These are phyloP conservation scores for Hypena proboscidalis DNA, from an alignment of 2,888 invertebrate genomes.

Conservation along the genomic window DNA sequence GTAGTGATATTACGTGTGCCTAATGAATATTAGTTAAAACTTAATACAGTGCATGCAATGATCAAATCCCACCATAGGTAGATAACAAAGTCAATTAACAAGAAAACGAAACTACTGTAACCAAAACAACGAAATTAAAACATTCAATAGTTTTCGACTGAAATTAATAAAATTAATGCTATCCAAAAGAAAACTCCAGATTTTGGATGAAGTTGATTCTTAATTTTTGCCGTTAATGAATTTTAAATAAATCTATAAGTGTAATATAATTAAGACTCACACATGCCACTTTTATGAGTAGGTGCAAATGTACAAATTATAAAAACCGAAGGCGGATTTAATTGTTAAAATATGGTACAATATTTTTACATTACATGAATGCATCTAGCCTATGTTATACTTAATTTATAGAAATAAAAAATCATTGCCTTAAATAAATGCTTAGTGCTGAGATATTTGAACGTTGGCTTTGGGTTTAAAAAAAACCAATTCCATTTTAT, in stretches of 20 bases:
- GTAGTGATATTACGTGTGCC: slow-evolving; percentile 81
- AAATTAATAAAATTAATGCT: slow-evolving; percentile 34
- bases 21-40: slow-evolving; percentile 64
- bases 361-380: slow-evolving; percentile 37
- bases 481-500: slow-evolving; percentile 22
- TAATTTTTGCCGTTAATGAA: slow-evolving; percentile 21
- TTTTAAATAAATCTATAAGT: slow-evolving; percentile 15
- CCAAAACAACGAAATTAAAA: slow-evolving; percentile 45
- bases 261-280: slow-evolving; percentile 5
- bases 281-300: slow-evolving; percentile 18
- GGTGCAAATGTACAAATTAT: slow-evolving; percentile 19
- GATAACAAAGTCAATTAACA: slow-evolving; percentile 37
- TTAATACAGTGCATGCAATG: slow-evolving; percentile 44
- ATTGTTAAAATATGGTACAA: slow-evolving; percentile 26
- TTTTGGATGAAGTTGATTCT: too few species aligned
- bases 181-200: too few species aligned
- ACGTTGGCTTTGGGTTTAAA: slow-evolving; percentile 25
- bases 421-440: slow-evolving; percentile 44
- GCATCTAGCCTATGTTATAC: slow-evolving; percentile 33
- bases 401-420: slow-evolving; percentile 29
- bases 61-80: slow-evolving; percentile 27
- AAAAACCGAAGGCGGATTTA: slow-evolving; percentile 33
- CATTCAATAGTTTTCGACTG: too few species aligned
- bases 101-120: slow-evolving; percentile 34
- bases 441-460: slow-evolving; percentile 32